phyloP scores from a whole-genome alignment of 2,888 invertebrate species.

The Brachylomia viminalis region DNA sequence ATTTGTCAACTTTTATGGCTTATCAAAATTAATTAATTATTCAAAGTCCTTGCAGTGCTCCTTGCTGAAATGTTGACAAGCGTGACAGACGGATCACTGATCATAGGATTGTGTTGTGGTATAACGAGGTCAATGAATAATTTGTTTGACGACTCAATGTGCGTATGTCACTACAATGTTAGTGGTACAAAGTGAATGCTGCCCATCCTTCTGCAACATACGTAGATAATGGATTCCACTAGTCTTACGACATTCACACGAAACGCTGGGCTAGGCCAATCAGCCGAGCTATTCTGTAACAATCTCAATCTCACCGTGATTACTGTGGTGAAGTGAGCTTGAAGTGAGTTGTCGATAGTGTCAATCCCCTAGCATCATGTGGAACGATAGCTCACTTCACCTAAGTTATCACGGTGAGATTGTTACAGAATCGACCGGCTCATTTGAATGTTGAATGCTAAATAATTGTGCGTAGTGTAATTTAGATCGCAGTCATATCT shows the following conservation, averaged over 20 bases:
- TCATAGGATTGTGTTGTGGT: constrained; percentile 7
- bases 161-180: constrained; percentile 19
- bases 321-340: too few species aligned
- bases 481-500: constrained; percentile 28
- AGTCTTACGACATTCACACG: constrained; percentile 57
- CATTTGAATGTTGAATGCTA: constrained; percentile 35
- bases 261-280: constrained; percentile 44
- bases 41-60: not conserved
- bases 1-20: not conserved
- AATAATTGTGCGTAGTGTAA: constrained; percentile 47
- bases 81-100: constrained; percentile 22
- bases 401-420: too few species aligned
- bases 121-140: constrained; percentile 23
- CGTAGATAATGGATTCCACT: constrained; percentile 38
- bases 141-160: constrained; percentile 5
- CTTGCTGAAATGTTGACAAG: not conserved
- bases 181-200: constrained; percentile 14
- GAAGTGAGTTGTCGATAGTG: too few species aligned
- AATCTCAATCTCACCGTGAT: too few species aligned
- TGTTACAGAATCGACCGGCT: too few species aligned
- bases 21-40: not conserved
- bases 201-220: constrained; percentile 28
- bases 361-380: too few species aligned
- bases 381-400: too few species aligned
- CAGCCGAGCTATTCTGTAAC: too few species aligned